phyloP scores from a whole-genome alignment of 2,797 vertebrate species.

The Natrix natrix region DNA sequence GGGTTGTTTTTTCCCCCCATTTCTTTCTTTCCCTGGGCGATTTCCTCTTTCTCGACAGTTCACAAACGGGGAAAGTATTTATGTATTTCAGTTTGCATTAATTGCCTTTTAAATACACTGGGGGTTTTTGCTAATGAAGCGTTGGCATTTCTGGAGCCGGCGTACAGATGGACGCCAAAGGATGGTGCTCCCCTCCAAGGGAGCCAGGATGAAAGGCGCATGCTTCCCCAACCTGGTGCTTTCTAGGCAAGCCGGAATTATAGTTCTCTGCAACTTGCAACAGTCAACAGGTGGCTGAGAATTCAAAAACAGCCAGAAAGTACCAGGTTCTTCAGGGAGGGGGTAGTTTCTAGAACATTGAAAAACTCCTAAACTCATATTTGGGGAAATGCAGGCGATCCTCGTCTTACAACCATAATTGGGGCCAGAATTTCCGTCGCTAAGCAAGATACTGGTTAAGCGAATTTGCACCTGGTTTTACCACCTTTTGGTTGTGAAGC shows the following conservation, averaged over 20 bases:
- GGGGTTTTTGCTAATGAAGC: background rate
- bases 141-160: background rate
- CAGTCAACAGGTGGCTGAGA: background rate
- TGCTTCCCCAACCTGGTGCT: too few species aligned
- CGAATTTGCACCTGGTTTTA: background rate
- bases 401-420: background rate
- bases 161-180: too few species aligned
- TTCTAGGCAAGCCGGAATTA: background rate
- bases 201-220: background rate
- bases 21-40: background rate
- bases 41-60: background rate
- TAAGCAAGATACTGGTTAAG: background rate
- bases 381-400: background rate
- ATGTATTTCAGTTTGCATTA: background rate
- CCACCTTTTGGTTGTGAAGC: background rate
- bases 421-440: background rate
- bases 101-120: background rate
- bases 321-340: background rate
- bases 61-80: background rate
- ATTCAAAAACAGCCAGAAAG: background rate
- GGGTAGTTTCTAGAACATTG: background rate
- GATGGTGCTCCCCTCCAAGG: background rate
- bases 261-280: too few species aligned
- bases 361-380: background rate
- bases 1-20: too few species aligned